Percentiles rank a stretch among this genome's conserved stretches.
Evolutionary conservation across 2,888 invertebrate species (phyloP).

Genomic region (Agrilus cyanescens): DNA sequence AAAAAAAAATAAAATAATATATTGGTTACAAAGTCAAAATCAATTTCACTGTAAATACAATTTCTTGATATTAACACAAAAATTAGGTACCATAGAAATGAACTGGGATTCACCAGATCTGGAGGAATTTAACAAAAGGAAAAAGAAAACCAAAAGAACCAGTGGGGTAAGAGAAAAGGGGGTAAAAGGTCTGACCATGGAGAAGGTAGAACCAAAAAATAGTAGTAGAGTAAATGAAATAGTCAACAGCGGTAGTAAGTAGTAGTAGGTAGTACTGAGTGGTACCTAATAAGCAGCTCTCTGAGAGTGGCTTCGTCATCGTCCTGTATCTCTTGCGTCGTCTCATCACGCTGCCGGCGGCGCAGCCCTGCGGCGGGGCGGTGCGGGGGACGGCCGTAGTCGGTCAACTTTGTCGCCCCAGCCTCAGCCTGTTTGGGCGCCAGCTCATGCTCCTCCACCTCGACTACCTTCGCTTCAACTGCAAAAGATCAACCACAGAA

Average conservation of each 20-base stretch:
- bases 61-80: no score
- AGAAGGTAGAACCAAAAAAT: constrained; percentile 1
- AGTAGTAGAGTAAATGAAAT: not conserved
- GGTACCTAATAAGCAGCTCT: constrained; percentile 83
- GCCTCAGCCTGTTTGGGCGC: constrained; percentile 29
- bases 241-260: not conserved
- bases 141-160: no score
- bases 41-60: no score
- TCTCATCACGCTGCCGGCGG: constrained; percentile 62
- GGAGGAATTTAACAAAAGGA: no score
- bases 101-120: no score
- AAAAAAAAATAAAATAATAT: no score
- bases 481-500: constrained; percentile 8
- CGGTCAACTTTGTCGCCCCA: constrained; percentile 35
- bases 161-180: constrained; percentile 3
- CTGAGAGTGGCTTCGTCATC: constrained; percentile 87
- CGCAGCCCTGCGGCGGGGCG: constrained; percentile 30
- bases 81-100: no score
- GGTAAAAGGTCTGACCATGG: constrained; percentile 1
- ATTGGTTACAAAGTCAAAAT: no score
- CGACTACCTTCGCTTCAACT: constrained; percentile 36
- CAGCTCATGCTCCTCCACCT: constrained; percentile 38
- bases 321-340: constrained; percentile 63
- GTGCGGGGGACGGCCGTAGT: constrained; percentile 33
- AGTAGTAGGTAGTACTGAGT: not conserved